Percentiles rank a stretch among this genome's conserved stretches.
phyloP scores from a whole-genome alignment of 2,797 vertebrate genomes.

The Danio tinwini region DNA sequence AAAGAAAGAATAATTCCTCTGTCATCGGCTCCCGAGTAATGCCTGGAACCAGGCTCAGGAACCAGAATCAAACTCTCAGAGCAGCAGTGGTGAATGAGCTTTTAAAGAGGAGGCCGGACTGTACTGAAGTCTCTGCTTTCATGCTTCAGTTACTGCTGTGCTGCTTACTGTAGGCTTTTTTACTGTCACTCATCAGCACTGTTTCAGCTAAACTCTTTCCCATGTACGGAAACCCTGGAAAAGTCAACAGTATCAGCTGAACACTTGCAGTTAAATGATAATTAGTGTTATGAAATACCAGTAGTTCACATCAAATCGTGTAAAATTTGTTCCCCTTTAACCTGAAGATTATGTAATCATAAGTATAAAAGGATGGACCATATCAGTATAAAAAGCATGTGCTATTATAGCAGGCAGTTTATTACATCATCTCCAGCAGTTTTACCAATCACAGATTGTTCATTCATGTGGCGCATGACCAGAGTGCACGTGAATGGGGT shows the following conservation, averaged over 20 bases:
- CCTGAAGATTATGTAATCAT: not conserved
- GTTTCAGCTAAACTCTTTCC: slow-evolving; percentile 29
- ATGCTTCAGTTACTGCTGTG: slow-evolving; percentile 13
- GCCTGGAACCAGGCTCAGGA: not conserved
- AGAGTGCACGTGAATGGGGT: not conserved
- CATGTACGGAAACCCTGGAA: slow-evolving; percentile 23
- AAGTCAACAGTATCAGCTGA: slow-evolving; percentile 6
- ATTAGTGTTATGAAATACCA: slow-evolving; percentile 1
- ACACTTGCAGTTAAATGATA: not conserved
- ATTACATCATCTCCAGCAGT: not conserved
- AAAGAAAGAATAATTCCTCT: not conserved
- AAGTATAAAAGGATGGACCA: not conserved
- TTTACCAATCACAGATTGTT: not conserved
- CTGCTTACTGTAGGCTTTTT: slow-evolving; percentile 8
- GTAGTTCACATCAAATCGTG: not conserved
- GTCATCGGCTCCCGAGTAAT: not conserved
- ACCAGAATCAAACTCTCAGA: slow-evolving; percentile 1
- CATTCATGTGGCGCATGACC: not conserved
- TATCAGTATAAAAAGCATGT: not conserved
- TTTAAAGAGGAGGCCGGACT: slow-evolving; percentile 12
- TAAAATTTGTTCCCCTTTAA: not conserved
- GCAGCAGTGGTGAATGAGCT: not conserved
- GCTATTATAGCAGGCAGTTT: not conserved
- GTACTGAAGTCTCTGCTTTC: slow-evolving; percentile 19
- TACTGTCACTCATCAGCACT: slow-evolving; percentile 16